phyloP scores from a whole-genome alignment of 2,113 vertebrate species.

The Silurus glanis region DNA sequence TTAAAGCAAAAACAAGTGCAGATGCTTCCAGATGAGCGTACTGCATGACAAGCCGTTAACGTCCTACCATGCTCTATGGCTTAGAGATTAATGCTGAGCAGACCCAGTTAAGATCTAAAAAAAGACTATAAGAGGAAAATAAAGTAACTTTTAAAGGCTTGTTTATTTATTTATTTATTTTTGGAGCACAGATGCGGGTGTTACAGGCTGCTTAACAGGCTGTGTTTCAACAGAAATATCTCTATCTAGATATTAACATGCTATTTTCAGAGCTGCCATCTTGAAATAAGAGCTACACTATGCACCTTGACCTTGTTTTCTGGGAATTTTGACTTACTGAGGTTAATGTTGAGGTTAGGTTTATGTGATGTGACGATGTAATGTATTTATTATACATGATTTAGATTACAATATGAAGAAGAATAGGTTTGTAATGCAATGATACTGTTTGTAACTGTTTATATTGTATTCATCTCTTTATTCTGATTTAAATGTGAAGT shows the following conservation, averaged over 20 bases:
- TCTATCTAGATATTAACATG: not conserved
- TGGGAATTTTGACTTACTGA: not conserved
- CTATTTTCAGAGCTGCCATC: not conserved
- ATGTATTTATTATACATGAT: not conserved
- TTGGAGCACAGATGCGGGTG: not conserved
- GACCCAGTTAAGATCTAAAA: not conserved
- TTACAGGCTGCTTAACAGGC: not conserved
- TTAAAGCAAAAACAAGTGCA: not conserved
- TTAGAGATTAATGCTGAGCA: not conserved
- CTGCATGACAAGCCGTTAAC: not conserved
- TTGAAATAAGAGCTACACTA: not conserved
- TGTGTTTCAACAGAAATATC: not conserved
- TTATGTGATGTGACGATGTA: not conserved
- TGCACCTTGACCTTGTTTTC: not conserved
- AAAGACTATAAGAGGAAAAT: not conserved
- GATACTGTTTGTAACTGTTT: not conserved
- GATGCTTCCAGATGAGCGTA: not conserved
- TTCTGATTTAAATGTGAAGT: not conserved
- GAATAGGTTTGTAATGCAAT: not conserved
- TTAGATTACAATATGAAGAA: not conserved
- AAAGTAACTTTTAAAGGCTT: not conserved
- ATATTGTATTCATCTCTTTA: not conserved
- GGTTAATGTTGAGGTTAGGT: not conserved
- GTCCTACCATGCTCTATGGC: not conserved
- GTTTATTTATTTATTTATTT: not conserved